Conservation (phyloP, 2,888 invertebrate genomes). For the Aphidius colemani region DNA sequence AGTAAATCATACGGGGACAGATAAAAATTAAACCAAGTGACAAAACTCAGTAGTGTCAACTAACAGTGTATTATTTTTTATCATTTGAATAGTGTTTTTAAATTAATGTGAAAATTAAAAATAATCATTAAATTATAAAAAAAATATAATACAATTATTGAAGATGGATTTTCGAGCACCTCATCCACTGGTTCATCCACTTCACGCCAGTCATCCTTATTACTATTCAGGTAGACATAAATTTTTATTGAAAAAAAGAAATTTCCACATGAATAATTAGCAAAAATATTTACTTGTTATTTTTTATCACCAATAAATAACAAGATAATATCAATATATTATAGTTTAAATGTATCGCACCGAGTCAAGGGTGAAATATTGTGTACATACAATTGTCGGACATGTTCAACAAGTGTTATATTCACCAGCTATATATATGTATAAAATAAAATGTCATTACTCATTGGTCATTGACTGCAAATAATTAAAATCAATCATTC, state of each 20-base stretch:
- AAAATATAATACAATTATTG: neutral
- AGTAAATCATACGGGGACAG: neutral
- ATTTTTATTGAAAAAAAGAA: too few species aligned
- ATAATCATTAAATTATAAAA: too few species aligned
- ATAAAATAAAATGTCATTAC: conserved; percentile 29
- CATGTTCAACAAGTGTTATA: conserved; percentile 37
- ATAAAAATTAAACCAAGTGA: conserved; percentile 6
- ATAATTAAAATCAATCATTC: conserved; percentile 32
- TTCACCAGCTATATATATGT: conserved; percentile 28
- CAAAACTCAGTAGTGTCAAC: conserved; percentile 1
- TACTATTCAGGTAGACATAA: conserved; percentile 42
- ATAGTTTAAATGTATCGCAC: too few species aligned
- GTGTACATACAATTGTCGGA: neutral
- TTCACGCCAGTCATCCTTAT: conserved; percentile 55
- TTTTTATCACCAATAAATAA: too few species aligned
- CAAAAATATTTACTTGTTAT: neutral
- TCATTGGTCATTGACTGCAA: conserved; percentile 37
- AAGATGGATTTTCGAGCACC: conserved; percentile 58
- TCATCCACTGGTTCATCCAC: conserved; percentile 55
- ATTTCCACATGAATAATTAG: neutral
- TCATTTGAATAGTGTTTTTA: neutral
- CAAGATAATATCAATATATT: too few species aligned
- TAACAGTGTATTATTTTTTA: too few species aligned
- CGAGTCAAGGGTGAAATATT: neutral
- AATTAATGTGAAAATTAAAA: neutral